Percentiles rank a stretch among this genome's conserved stretches.
These are phyloP conservation scores for Coecobrya sp. DNA, from an alignment of 2,888 invertebrate genomes.

Conservation along the genomic window DNA sequence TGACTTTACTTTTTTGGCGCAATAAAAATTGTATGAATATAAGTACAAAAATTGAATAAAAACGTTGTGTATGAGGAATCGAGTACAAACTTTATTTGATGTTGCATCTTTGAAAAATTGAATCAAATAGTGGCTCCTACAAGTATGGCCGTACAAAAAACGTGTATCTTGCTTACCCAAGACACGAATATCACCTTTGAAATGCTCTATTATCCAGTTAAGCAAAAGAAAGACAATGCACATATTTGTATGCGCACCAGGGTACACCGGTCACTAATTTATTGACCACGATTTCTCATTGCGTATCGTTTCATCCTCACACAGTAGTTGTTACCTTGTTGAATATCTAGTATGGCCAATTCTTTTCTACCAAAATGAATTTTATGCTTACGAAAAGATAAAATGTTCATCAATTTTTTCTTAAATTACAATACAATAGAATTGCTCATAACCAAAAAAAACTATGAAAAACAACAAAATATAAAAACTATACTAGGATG, in stretches of 20 bases:
- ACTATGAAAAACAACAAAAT: too few species aligned
- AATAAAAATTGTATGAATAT: neutral
- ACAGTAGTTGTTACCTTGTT: constrained; percentile 18
- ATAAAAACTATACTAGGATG: too few species aligned
- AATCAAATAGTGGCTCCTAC: constrained; percentile 5
- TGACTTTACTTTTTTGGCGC: neutral
- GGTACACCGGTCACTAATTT: constrained; percentile 66
- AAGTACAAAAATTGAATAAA: constrained; percentile 10
- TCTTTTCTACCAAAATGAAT: too few species aligned
- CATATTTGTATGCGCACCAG: constrained; percentile 74
- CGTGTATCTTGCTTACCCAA: neutral
- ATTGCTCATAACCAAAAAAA: too few species aligned
- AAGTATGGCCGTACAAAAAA: neutral
- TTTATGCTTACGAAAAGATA: too few species aligned
- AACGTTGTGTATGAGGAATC: constrained; percentile 6
- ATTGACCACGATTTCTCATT: constrained; percentile 72
- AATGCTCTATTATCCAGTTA: neutral
- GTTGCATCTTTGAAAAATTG: neutral
- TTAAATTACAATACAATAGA: too few species aligned
- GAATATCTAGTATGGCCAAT: too few species aligned
- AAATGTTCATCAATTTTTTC: too few species aligned
- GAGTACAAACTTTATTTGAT: neutral
- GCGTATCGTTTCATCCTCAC: constrained; percentile 25
- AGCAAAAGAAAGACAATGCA: constrained; percentile 64
- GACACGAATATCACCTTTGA: neutral